phyloP scores from a whole-genome alignment of 1,140 invertebrate genomes.

The Himalopsyche phryganea region DNA sequence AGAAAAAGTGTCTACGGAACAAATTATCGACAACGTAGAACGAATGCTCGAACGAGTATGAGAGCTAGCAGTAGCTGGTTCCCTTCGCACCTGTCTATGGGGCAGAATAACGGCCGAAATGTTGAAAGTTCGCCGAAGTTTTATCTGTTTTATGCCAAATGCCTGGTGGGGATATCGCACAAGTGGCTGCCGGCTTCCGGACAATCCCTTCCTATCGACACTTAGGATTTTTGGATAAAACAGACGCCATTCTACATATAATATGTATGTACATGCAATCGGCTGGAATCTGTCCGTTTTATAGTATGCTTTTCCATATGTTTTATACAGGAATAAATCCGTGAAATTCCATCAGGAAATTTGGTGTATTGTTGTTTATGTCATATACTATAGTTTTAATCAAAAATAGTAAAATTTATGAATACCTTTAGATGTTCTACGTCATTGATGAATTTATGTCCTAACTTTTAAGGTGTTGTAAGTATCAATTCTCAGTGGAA shows the following conservation, averaged over 20 bases:
- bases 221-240: slow-evolving; percentile 22
- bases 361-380: no score
- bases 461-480: no score
- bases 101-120: slow-evolving; percentile 14
- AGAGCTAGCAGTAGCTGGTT: neutral
- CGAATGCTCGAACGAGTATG: neutral
- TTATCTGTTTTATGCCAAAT: slow-evolving; percentile 23
- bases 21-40: neutral
- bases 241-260: neutral
- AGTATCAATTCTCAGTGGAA: no score
- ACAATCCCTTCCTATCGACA: slow-evolving; percentile 22
- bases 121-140: slow-evolving; percentile 19
- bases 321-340: no score
- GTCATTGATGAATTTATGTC: no score
- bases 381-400: no score
- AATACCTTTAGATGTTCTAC: no score
- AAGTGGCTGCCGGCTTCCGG: slow-evolving; percentile 12
- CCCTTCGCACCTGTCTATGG: slow-evolving; percentile 15
- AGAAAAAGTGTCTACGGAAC: neutral
- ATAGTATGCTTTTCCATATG: no score
- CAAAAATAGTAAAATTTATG: no score
- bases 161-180: slow-evolving; percentile 11
- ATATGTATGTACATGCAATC: no score
- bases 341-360: no score
- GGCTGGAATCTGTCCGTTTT: no score